phyloP scores from a whole-genome alignment of 2,797 vertebrate species.

The Fistularia commersonii region DNA sequence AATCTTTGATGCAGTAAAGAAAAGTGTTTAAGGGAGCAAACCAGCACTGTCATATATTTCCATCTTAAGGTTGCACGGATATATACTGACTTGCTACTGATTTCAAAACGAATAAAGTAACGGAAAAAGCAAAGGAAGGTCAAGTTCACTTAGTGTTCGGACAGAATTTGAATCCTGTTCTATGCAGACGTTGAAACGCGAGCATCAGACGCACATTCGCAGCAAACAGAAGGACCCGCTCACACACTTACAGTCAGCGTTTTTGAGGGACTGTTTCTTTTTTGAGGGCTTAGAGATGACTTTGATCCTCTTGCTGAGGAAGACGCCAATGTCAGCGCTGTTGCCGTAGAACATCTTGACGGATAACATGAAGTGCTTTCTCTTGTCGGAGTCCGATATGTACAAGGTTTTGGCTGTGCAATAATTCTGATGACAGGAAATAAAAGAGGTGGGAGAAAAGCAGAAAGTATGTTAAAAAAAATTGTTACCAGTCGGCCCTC shows the following conservation, averaged over 20 bases:
- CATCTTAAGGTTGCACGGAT: too few species aligned
- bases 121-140: too few species aligned
- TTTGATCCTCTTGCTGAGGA: constrained; percentile 99
- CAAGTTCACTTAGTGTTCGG: too few species aligned
- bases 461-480: neutral
- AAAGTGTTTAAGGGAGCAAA: too few species aligned
- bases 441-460: too few species aligned
- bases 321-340: constrained; percentile 96
- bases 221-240: too few species aligned
- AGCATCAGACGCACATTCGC: neutral
- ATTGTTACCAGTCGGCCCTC: neutral
- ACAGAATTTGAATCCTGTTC: too few species aligned
- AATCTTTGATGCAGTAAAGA: too few species aligned
- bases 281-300: constrained; percentile 99
- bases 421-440: constrained; percentile 83
- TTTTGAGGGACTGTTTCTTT: constrained; percentile 99
- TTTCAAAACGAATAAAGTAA: too few species aligned
- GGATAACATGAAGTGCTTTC: constrained; percentile 99
- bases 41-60: too few species aligned
- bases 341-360: constrained; percentile 99
- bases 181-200: neutral
- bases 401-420: constrained; percentile 99
- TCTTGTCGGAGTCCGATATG: constrained; percentile 99
- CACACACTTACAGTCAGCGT: constrained; percentile 92
- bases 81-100: too few species aligned